Percentiles rank a stretch among this genome's conserved stretches.
Evolutionary conservation across 2,113 vertebrate genomes (phyloP).

Genomic region (Oxygymnocypris stewartii): DNA sequence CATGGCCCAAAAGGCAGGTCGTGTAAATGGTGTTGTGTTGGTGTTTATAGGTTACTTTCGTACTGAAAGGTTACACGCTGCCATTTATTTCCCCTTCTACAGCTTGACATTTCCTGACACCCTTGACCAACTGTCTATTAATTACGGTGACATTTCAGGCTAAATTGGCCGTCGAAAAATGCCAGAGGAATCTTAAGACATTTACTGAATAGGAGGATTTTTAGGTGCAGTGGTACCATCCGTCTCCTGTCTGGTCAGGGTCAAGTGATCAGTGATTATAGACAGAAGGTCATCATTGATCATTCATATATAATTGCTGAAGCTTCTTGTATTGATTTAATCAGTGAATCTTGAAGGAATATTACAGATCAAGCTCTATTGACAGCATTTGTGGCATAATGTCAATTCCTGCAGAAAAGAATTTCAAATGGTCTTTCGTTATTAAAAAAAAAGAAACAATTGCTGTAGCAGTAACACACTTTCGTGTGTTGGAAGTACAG

Average conservation of each 20-base stretch:
- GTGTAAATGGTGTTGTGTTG: constrained; percentile 49
- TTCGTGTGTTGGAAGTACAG: neutral
- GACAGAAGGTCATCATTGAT: constrained; percentile 51
- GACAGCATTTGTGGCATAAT: neutral
- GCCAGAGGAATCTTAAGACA: constrained; percentile 21
- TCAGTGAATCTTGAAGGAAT: neutral
- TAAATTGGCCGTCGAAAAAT: constrained; percentile 39
- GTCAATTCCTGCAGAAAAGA: neutral
- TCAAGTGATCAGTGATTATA: constrained; percentile 36
- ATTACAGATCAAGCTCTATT: neutral
- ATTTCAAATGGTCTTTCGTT: neutral
- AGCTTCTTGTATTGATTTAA: neutral
- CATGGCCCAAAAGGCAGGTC: constrained; percentile 49
- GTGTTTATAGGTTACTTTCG: constrained; percentile 51
- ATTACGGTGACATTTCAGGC: constrained; percentile 60
- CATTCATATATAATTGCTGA: constrained; percentile 50
- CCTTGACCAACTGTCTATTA: constrained; percentile 55
- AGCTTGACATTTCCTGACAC: constrained; percentile 58
- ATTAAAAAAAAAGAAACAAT: neutral
- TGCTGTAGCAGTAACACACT: neutral
- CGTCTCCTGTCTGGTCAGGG: constrained; percentile 26
- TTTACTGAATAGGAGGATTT: constrained; percentile 33
- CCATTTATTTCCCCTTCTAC: constrained; percentile 47
- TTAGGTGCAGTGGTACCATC: constrained; percentile 51
- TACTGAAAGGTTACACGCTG: constrained; percentile 51